Evolutionary conservation across 2,888 invertebrate species (phyloP).

Genomic region (Lasiommata megera): DNA sequence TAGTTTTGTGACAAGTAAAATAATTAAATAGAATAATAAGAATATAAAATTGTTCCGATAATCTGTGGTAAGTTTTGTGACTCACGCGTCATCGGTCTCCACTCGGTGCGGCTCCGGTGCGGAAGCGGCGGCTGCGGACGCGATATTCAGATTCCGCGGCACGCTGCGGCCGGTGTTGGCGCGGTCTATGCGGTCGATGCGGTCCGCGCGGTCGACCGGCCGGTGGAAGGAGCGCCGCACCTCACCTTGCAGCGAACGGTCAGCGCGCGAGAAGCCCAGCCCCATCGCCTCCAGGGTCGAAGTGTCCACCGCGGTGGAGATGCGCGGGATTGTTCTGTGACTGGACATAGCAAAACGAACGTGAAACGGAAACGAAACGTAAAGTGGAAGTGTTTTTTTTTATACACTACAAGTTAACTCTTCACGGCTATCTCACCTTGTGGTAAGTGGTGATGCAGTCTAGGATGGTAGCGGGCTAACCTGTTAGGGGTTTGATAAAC

Average conservation of each 20-base stretch:
- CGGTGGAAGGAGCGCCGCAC: slow-evolving; percentile 74
- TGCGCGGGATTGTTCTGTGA: slow-evolving; percentile 74
- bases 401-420: no score
- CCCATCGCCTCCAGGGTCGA: slow-evolving; percentile 48
- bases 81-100: slow-evolving; percentile 19
- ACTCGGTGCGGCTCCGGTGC: slow-evolving; percentile 5
- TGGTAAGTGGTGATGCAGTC: no score
- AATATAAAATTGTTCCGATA: no score
- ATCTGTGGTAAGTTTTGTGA: not conserved
- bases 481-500: no score
- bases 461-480: no score
- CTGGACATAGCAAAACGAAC: slow-evolving; percentile 38
- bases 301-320: slow-evolving; percentile 60
- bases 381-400: no score
- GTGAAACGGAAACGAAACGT: no score
- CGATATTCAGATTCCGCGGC: slow-evolving; percentile 80
- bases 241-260: slow-evolving; percentile 57
- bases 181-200: slow-evolving; percentile 50
- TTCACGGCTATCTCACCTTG: no score
- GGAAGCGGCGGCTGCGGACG: slow-evolving; percentile 60
- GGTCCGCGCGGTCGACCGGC: slow-evolving; percentile 33
- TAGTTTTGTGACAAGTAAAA: no score
- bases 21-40: no score
- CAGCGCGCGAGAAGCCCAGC: slow-evolving; percentile 47
- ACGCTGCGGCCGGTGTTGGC: slow-evolving; percentile 66